Percentiles rank a stretch among this genome's conserved stretches.
Conservation (phyloP, 2,888 invertebrate genomes). For the Marronus borbonicus region DNA sequence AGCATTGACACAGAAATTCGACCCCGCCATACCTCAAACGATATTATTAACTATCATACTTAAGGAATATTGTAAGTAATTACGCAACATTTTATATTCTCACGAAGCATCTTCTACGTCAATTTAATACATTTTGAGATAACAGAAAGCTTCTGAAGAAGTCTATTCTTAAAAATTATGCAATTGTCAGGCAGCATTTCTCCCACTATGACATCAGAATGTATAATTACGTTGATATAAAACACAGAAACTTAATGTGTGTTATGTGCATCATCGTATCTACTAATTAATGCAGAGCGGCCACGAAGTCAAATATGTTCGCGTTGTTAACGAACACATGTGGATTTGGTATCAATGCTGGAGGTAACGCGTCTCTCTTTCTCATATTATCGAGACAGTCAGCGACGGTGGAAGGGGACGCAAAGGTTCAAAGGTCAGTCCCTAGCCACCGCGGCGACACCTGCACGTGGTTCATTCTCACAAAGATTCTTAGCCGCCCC, state of each 20-base stretch:
- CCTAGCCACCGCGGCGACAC: conserved; percentile 59
- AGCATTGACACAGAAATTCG: too few species aligned
- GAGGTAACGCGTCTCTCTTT: conserved; percentile 49
- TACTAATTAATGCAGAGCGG: conserved; percentile 31
- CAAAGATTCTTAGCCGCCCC: conserved; percentile 32
- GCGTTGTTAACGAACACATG: conserved; percentile 33
- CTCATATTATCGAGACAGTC: conserved; percentile 18
- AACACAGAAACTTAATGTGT: conserved; percentile 31
- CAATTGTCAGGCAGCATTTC: not conserved
- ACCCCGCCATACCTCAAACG: too few species aligned
- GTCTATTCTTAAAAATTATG: conserved; percentile 2
- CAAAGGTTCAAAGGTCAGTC: conserved; percentile 61
- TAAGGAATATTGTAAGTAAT: too few species aligned
- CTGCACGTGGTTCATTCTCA: conserved; percentile 62
- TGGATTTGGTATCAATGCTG: conserved; percentile 50
- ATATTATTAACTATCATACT: too few species aligned
- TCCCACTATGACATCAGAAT: conserved; percentile 6
- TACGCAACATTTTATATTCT: too few species aligned
- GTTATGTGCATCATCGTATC: conserved; percentile 27
- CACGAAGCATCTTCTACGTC: too few species aligned
- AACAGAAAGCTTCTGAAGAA: not conserved
- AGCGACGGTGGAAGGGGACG: conserved; percentile 37
- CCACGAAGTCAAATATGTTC: conserved; percentile 23
- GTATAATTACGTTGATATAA: conserved; percentile 39
- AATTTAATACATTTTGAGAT: too few species aligned